A percentile compares a stretch with the other conserved stretches of the same genome.
Evolutionary conservation across 2,113 vertebrate genomes (phyloP).

Genomic region (Pyxicephalus adspersus): DNA sequence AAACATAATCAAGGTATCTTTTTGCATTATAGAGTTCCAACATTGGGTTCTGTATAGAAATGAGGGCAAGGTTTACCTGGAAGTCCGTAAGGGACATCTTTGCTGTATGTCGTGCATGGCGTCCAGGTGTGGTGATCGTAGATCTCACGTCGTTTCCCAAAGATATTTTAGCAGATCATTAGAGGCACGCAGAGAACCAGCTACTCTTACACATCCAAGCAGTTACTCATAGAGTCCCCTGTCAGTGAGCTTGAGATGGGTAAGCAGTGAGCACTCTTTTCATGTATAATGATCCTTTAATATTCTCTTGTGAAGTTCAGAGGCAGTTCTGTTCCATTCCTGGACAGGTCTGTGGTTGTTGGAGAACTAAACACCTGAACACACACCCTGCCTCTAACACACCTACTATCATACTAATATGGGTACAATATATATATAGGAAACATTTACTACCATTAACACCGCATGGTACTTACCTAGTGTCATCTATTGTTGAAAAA

Average conservation of each 20-base stretch:
- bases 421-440: no score
- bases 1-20: no score
- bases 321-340: background rate
- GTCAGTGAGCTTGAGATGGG: background rate
- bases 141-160: background rate
- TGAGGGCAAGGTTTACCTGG: no score
- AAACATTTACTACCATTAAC: no score
- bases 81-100: background rate
- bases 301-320: conserved; percentile 3
- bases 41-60: no score
- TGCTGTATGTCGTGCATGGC: background rate
- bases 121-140: background rate
- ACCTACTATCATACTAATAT: no score
- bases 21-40: no score
- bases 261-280: background rate
- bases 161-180: background rate
- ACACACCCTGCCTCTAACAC: no score
- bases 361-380: background rate
- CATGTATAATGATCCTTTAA: background rate
- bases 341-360: background rate
- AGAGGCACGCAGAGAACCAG: conserved; percentile 2
- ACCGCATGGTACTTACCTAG: no score
- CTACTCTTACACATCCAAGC: background rate
- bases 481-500: no score
- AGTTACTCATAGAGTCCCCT: conserved; percentile 14